Evolutionary conservation across 2,888 invertebrate species (phyloP).

Genomic region (Melanostoma scalare): DNA sequence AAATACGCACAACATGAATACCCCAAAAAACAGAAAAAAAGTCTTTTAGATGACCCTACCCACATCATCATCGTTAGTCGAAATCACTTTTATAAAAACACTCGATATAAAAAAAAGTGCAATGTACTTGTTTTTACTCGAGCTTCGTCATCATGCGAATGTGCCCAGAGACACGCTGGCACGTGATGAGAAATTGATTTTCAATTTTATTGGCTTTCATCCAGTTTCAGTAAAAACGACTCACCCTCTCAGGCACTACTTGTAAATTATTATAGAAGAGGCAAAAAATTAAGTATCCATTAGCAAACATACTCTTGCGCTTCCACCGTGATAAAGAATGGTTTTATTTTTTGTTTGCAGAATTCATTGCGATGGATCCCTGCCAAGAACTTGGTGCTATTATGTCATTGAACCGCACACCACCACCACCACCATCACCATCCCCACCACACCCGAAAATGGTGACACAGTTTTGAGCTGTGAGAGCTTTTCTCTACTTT

Average conservation of each 20-base stretch:
- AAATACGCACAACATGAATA: constrained; percentile 32
- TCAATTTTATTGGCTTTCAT: constrained; percentile 67
- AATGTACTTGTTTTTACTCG: constrained; percentile 38
- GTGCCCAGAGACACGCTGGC: constrained; percentile 21
- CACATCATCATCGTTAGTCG: constrained; percentile 1
- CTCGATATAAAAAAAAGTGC: not conserved
- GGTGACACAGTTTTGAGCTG: constrained; percentile 58
- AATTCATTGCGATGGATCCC: constrained; percentile 61
- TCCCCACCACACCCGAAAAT: constrained; percentile 18
- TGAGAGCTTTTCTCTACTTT: constrained; percentile 30
- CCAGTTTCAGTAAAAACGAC: constrained; percentile 35
- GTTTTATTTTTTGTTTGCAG: constrained; percentile 2
- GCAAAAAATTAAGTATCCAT: constrained; percentile 50
- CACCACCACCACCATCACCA: not conserved
- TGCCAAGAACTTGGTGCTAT: constrained; percentile 57
- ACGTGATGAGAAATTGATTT: constrained; percentile 67
- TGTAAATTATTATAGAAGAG: constrained; percentile 33
- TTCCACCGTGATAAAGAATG: constrained; percentile 30
- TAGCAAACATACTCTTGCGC: constrained; percentile 47
- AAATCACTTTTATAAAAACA: not conserved
- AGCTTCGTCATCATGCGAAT: constrained; percentile 51
- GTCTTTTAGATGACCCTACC: not conserved
- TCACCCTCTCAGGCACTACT: not conserved
- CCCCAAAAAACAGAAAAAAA: not conserved
- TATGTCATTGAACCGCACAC: constrained; percentile 64